A percentile compares a stretch with the other conserved stretches of the same genome.
Evolutionary conservation across 2,888 invertebrate species (phyloP).

Genomic region (Lycocerus yunnanus): DNA sequence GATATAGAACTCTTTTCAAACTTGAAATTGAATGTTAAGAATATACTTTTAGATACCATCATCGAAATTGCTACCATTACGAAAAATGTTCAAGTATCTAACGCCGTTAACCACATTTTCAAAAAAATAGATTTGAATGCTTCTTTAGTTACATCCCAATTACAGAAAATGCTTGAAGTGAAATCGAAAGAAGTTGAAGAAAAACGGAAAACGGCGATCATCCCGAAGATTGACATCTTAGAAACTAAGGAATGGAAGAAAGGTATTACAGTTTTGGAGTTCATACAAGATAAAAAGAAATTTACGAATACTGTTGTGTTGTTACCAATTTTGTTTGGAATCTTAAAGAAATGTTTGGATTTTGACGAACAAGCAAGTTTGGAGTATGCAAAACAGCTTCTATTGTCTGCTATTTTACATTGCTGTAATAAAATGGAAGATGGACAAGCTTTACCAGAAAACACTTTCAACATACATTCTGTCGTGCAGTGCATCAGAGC

Average conservation of each 20-base stretch:
- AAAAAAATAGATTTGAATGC: conserved; percentile 70
- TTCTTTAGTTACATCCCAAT: conserved; percentile 61
- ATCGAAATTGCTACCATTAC: conserved; percentile 62
- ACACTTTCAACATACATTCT: conserved; percentile 69
- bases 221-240: conserved; percentile 65
- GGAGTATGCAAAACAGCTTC: conserved; percentile 88
- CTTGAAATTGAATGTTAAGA: conserved; percentile 58
- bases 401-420: conserved; percentile 77
- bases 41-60: conserved; percentile 58
- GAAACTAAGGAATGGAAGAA: conserved; percentile 75
- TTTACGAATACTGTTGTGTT: conserved; percentile 68
- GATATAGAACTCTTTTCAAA: conserved; percentile 61
- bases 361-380: conserved; percentile 81
- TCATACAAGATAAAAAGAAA: conserved; percentile 84
- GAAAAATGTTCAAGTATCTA: conserved; percentile 64
- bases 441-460: conserved; percentile 57
- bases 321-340: conserved; percentile 75
- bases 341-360: conserved; percentile 77
- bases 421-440: conserved; percentile 66
- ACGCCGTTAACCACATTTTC: conserved; percentile 66
- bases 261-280: conserved; percentile 80
- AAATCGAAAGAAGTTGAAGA: conserved; percentile 51
- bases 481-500: conserved; percentile 83
- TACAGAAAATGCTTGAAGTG: conserved; percentile 64
- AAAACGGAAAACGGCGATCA: conserved; percentile 54